Conservation (phyloP, 2,888 invertebrate genomes). For the Gibbula magus region DNA sequence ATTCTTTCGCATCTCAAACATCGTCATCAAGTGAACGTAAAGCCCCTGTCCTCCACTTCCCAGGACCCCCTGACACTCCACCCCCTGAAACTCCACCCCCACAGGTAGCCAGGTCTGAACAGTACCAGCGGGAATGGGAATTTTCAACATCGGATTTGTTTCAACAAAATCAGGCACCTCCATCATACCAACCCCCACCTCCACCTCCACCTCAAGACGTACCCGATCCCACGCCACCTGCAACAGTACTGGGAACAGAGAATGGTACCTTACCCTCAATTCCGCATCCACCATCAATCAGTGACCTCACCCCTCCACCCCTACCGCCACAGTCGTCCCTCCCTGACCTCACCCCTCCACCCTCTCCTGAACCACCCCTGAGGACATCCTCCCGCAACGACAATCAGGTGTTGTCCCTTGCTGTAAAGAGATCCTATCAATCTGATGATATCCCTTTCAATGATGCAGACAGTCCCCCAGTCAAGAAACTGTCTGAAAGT, state of each 20-base stretch:
- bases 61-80: not conserved
- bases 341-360: not conserved
- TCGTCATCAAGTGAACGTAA: no score
- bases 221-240: not conserved
- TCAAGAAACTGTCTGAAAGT: not conserved
- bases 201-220: not conserved
- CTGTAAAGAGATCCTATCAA: not conserved
- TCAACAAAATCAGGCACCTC: not conserved
- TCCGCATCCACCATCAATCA: not conserved
- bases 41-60: not conserved
- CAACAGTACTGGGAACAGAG: no score
- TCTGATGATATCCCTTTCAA: not conserved
- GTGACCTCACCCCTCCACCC: not conserved
- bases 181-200: not conserved
- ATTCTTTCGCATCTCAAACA: not conserved
- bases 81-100: not conserved
- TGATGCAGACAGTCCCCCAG: not conserved
- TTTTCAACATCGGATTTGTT: not conserved
- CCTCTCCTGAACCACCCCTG: not conserved
- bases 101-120: not conserved
- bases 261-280: no score
- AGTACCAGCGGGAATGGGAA: not conserved
- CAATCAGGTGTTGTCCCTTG: not conserved
- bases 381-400: constrained; percentile 4
- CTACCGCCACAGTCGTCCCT: not conserved